phyloP scores from a whole-genome alignment of 2,113 vertebrate genomes.

The Cebidichthys violaceus region DNA sequence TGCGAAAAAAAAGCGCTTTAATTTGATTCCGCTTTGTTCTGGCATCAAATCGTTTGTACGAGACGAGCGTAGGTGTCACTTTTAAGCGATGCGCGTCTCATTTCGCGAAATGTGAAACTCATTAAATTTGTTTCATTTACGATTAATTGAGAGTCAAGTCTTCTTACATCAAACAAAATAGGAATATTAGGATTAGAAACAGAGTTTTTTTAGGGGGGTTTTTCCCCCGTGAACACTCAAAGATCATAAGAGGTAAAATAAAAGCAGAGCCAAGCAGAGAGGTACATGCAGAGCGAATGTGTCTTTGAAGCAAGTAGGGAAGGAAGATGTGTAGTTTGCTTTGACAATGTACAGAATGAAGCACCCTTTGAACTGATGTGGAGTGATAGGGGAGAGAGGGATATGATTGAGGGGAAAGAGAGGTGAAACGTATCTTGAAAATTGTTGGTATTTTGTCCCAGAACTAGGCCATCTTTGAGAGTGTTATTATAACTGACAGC shows the following conservation, averaged over 20 bases:
- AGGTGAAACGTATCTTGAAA: neutral
- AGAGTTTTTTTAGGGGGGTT: no score
- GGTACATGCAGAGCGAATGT: no score
- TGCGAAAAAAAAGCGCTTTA: slow-evolving; percentile 12
- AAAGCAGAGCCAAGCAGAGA: neutral
- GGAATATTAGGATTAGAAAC: neutral
- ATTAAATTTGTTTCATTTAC: slow-evolving; percentile 3
- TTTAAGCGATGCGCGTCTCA: slow-evolving; percentile 5
- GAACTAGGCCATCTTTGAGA: slow-evolving; percentile 31
- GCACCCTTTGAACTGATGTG: neutral
- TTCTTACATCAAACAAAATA: neutral
- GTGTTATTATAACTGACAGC: slow-evolving; percentile 42
- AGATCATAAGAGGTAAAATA: neutral
- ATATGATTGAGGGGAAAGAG: neutral
- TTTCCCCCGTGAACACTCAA: neutral
- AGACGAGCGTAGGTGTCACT: slow-evolving; percentile 27
- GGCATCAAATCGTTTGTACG: neutral
- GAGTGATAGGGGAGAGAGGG: neutral
- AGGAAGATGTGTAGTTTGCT: neutral
- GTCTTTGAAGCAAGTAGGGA: neutral
- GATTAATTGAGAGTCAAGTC: slow-evolving; percentile 18
- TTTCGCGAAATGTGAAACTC: slow-evolving; percentile 26
- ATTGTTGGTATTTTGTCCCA: slow-evolving; percentile 41
- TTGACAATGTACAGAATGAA: neutral
- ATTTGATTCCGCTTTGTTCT: slow-evolving; percentile 8